Percentiles rank a stretch among this genome's conserved stretches.
Conservation (phyloP, 2,888 invertebrate genomes). For the Diadegma fenestrale region DNA sequence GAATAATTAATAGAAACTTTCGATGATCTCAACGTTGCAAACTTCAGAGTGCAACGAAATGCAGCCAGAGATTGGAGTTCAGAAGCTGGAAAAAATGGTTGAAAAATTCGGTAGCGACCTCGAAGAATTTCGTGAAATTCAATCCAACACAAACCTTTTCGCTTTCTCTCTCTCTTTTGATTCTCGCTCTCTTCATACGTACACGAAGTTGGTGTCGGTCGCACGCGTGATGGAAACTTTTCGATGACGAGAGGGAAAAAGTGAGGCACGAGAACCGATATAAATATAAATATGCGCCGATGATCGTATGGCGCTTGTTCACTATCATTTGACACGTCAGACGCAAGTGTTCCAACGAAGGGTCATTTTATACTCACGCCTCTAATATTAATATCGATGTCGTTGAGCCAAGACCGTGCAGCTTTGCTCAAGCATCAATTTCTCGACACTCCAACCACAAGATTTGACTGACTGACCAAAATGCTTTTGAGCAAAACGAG, state of each 20-base stretch:
- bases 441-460: not conserved
- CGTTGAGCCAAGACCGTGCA: not conserved
- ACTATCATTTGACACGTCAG: constrained; percentile 37
- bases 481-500: not conserved
- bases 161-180: not conserved
- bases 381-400: constrained; percentile 27
- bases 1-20: no score
- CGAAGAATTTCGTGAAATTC: not conserved
- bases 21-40: no score
- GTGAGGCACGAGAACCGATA: constrained; percentile 25
- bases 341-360: constrained; percentile 28
- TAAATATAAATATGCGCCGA: constrained; percentile 11
- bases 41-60: not conserved
- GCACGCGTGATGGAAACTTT: constrained; percentile 78
- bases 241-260: constrained; percentile 63
- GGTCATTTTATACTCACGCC: constrained; percentile 37
- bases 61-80: not conserved
- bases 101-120: not conserved
- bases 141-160: constrained; percentile 5
- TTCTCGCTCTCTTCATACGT: not conserved
- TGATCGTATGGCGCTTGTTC: constrained; percentile 26
- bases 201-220: constrained; percentile 64
- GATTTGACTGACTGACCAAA: not conserved
- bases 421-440: not conserved
- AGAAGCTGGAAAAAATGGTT: constrained; percentile 1